These are phyloP conservation scores for Sciurus vulgaris DNA, from an alignment of 2,797 vertebrate species.

Conservation along the genomic window DNA sequence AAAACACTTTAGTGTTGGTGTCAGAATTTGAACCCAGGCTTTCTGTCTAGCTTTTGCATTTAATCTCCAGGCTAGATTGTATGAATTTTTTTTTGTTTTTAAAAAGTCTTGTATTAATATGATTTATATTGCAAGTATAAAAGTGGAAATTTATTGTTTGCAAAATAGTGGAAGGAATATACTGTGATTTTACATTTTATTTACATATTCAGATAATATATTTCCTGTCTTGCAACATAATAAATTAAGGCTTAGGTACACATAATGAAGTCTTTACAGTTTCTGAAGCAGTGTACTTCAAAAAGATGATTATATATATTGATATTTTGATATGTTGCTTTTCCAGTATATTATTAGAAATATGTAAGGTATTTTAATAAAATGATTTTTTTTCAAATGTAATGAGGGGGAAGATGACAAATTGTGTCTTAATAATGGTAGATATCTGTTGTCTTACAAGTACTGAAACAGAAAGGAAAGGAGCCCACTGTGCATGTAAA, in stretches of 20 bases:
- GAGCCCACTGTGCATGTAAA: neutral
- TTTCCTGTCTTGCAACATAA: slow-evolving; percentile 22
- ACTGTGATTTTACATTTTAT: neutral
- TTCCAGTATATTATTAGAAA: neutral
- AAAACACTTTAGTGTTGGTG: neutral
- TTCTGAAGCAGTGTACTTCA: slow-evolving; percentile 14
- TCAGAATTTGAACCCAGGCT: neutral
- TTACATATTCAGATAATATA: neutral
- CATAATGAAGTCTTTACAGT: neutral
- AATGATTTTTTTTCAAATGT: neutral
- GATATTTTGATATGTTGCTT: neutral
- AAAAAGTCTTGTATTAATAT: neutral
- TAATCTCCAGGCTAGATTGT: neutral
- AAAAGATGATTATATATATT: neutral
- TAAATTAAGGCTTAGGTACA: neutral
- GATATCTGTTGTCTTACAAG: neutral
- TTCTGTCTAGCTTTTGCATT: neutral
- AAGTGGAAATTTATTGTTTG: neutral
- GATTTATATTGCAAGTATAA: neutral
- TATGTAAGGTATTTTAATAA: neutral
- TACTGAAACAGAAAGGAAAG: neutral
- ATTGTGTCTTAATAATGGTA: neutral
- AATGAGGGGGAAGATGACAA: neutral
- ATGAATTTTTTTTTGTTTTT: neutral
- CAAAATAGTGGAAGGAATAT: neutral